Base-by-base conservation (phyloP, 2,113 vertebrate species). In the Phaethornis superciliosus region DNA sequence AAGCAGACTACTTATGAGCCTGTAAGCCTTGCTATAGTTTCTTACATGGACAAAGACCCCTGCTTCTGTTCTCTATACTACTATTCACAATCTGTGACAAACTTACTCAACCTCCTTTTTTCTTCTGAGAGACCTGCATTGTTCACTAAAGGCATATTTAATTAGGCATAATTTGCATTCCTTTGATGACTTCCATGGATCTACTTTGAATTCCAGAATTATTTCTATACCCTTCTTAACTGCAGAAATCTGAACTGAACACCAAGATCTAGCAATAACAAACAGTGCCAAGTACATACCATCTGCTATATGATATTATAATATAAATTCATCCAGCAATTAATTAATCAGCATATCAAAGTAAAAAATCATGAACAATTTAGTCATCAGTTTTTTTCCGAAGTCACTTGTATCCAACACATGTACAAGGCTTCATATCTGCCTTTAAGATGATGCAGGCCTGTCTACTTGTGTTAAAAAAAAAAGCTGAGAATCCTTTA, bases 181-280 rank as follows among this genome's bases (percentile, higher is more conserved):
- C 32, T 93, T 91, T 93, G 65, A 93, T 94, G 62, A 54, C 27
- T 93, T 70, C 52, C 37, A 87, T 60, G 49, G 17, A 30, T 84
- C 35, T 85, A 90, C 27, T 94, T 94, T 47, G 33, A 89, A 86
- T 87, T 82, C 54, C 7, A 69, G 64, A 79, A 85, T 76, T 71
- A 90, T 88, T 94, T 88, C 1, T 0, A 54, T 94, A 88, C 10
- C 12, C 24, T 69, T 56, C 54, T 54, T 81, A 77, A 35, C 33
- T 86, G 37, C 42, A 90, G 56, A 70, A 92, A 76, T 91, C 70
- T 81, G 55, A 81, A 94, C 75, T 81, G 55, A 81, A 93, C 23
- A 79, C 44, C 18, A n/a, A 60, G 46, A 89, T 49, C 11, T 58
- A 80, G 35, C 55, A 93, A 76, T 58, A 79, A 70, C 64, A 80